Conservation (phyloP, 2,888 invertebrate species). For the Synanthedon myopaeformis region DNA sequence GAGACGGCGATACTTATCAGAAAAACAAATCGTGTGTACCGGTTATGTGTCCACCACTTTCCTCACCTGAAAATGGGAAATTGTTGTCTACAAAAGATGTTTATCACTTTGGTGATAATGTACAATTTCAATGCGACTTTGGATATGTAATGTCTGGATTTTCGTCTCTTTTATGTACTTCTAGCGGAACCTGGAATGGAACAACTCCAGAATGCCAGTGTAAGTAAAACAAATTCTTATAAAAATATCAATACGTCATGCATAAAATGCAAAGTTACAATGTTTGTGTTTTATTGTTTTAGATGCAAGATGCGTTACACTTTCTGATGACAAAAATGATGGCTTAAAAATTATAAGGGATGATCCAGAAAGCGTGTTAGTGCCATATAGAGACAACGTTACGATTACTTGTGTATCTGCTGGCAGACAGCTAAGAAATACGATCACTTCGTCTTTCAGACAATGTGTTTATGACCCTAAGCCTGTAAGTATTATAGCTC, state of each 20-base stretch:
- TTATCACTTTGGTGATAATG: conserved; percentile 90
- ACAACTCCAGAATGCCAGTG: conserved; percentile 93
- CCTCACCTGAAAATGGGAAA: conserved; percentile 86
- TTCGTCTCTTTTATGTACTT: conserved; percentile 86
- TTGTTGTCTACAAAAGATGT: conserved; percentile 83
- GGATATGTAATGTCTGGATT: conserved; percentile 94
- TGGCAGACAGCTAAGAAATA: conserved; percentile 83
- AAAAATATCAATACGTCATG: not conserved
- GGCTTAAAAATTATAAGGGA: conserved; percentile 82
- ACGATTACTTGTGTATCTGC: conserved; percentile 84
- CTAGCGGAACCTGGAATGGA: conserved; percentile 94
- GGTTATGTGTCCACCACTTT: conserved; percentile 85
- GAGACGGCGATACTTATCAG: conserved; percentile 90
- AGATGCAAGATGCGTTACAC: conserved; percentile 91
- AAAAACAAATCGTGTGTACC: conserved; percentile 96
- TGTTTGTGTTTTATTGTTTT: conserved; percentile 18
- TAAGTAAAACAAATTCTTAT: conserved; percentile 58
- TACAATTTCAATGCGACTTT: conserved; percentile 93
- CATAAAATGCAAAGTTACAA: not conserved
- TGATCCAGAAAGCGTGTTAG: conserved; percentile 84
- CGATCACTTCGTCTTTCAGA: conserved; percentile 85
- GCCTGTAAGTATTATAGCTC: conserved; percentile 58
- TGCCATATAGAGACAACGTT: conserved; percentile 91
- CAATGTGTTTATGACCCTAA: conserved; percentile 97
- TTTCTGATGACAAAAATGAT: conserved; percentile 90